Base-by-base conservation (phyloP, 2,797 vertebrate species). In the Alauda arvensis region DNA sequence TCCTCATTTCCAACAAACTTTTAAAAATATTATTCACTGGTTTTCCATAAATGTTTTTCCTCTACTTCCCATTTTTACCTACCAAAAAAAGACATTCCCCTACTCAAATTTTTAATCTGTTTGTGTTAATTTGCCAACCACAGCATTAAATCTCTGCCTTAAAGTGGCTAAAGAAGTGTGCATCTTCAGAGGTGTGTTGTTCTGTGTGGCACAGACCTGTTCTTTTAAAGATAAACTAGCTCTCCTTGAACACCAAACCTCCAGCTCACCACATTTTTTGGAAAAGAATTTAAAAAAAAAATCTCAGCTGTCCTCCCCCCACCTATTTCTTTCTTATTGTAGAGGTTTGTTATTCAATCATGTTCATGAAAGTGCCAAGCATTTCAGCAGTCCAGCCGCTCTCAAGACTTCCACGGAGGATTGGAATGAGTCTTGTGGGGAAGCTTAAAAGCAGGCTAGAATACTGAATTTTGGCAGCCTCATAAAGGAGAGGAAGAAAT, bases 401-500 rank as follows among this genome's bases (percentile, higher is more conserved):
- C 79, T 88, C 88, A 83, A 87, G 49, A 61, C 67, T 83, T 85
- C 70, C 49, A 60, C 68, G 60, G 89, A 81, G 82, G 39, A 75
- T 76, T 90, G 49, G 49, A 92, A 95, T 2, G 84, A 91, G 84
- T 60, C 94, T 90, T 90, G 0, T 55, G 84, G 80, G 94, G 49
- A 88, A 85, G 49, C 82, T 94, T 91, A 87, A 82, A 91, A 72
- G 49, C 66, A 78, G 60, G n/a, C 67, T 78, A 57, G 82, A 93
- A 87, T 87, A 60, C 49, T 88, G 83, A 85, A 87, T 91, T 91
- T 69, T 94, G 92, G 63, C 90, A 95, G 86, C 26, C 77, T 94
- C 53, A 63, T 94, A 94, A 87, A 91, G 42, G 67, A 88, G 84
- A 85, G 57, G 63, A 92, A 94, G 88, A 95, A 93, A 90, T 85